phyloP scores from a whole-genome alignment of 2,797 vertebrate species.

The Cossypha polioptera region DNA sequence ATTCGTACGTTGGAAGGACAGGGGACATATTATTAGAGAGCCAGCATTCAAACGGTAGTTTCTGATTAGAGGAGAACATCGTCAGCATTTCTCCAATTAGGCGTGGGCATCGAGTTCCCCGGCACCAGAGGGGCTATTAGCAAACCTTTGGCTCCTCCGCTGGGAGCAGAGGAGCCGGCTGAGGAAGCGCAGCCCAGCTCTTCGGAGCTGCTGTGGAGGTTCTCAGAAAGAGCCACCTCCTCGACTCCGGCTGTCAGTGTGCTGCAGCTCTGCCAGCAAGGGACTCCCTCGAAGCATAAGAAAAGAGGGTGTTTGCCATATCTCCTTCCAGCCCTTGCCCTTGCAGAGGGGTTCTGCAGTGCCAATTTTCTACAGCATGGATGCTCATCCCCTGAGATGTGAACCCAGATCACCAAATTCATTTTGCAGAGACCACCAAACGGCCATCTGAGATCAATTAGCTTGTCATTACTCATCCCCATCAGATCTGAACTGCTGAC shows the following conservation, averaged over 20 bases:
- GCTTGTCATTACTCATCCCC: slow-evolving; percentile 50
- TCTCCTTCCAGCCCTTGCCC: not conserved
- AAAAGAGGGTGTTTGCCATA: not conserved
- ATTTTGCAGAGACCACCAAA: slow-evolving; percentile 45
- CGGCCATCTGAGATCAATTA: slow-evolving; percentile 54
- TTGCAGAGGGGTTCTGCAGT: not conserved
- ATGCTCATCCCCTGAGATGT: not conserved
- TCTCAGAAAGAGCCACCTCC: not conserved
- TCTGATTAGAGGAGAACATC: slow-evolving; percentile 34
- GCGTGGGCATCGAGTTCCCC: not conserved
- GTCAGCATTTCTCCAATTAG: slow-evolving; percentile 31
- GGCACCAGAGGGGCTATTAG: not conserved
- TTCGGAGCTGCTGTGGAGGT: not conserved
- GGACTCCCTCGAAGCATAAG: not conserved
- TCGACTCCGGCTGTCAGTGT: not conserved
- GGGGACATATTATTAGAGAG: slow-evolving; percentile 16
- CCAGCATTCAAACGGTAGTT: not conserved
- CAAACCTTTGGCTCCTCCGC: not conserved
- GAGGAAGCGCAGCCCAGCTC: not conserved
- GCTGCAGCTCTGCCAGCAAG: not conserved
- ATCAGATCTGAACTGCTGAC: slow-evolving; percentile 46
- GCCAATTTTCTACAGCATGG: not conserved
- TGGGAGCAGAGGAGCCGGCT: not conserved
- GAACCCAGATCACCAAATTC: slow-evolving; percentile 37
- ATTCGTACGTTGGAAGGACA: not conserved